Evolutionary conservation across 1,140 invertebrate genomes (phyloP).

Genomic region (Anastrepha obliqua): DNA sequence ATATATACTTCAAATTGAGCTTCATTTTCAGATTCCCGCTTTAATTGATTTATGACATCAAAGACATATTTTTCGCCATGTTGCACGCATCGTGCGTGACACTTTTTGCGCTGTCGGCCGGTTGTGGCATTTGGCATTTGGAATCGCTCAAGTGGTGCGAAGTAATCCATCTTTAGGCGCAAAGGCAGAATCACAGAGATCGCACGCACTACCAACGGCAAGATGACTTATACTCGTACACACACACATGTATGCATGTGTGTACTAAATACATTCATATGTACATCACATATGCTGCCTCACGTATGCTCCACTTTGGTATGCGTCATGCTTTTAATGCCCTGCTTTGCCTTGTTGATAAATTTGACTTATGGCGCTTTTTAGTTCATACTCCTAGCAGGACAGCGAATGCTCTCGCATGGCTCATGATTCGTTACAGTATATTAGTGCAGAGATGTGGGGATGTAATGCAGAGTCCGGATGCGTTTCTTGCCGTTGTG

Average conservation of each 20-base stretch:
- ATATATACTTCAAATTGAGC: slow-evolving; percentile 18
- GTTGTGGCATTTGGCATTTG: slow-evolving; percentile 43
- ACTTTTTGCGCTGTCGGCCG: slow-evolving; percentile 52
- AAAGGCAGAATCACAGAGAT: not conserved
- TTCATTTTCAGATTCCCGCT: slow-evolving; percentile 40
- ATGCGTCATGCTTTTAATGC: slow-evolving; percentile 58
- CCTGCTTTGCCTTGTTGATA: slow-evolving; percentile 68
- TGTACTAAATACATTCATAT: not conserved
- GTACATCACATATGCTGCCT: slow-evolving; percentile 1
- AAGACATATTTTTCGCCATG: slow-evolving; percentile 74
- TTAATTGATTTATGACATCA: slow-evolving; percentile 74
- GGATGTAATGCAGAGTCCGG: not conserved
- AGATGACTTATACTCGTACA: not conserved
- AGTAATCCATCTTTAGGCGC: slow-evolving; percentile 57
- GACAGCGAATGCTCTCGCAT: not conserved
- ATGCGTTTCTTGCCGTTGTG: not conserved
- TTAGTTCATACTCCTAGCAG: slow-evolving; percentile 7
- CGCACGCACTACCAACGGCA: slow-evolving; percentile 4
- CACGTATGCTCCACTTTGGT: not conserved
- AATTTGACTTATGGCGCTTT: slow-evolving; percentile 71
- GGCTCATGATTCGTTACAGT: not conserved
- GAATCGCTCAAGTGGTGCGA: slow-evolving; percentile 53
- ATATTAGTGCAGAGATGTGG: not conserved
- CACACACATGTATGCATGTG: not conserved
- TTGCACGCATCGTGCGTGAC: slow-evolving; percentile 74